Conservation (phyloP, 2,113 vertebrate species). For the Peucedramus taeniatus region DNA sequence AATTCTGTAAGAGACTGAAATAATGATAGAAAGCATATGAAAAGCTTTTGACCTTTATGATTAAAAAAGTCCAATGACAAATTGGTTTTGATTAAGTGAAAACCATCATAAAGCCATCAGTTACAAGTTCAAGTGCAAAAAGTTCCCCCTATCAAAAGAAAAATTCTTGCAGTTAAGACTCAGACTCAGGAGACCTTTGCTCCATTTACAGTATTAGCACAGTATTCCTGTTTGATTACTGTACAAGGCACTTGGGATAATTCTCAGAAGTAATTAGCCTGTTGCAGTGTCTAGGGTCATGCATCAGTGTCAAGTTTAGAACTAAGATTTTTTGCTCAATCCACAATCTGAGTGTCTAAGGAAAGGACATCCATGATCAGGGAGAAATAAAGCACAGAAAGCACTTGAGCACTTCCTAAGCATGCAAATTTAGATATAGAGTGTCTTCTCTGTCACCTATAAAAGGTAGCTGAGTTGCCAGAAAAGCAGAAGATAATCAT, state of each 20-base stretch:
- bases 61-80: not conserved
- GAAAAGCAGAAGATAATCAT: not conserved
- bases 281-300: not conserved
- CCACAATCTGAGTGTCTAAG: not conserved
- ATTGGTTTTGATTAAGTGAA: not conserved
- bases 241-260: not conserved
- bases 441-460: not conserved
- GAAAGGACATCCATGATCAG: not conserved
- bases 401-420: not conserved
- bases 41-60: constrained; percentile 5
- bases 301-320: not conserved
- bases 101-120: not conserved
- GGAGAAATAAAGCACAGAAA: not conserved
- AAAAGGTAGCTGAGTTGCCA: not conserved
- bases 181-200: not conserved
- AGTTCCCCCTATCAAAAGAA: not conserved
- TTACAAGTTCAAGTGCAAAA: not conserved
- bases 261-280: constrained; percentile 6
- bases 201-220: not conserved
- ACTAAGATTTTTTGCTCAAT: not conserved
- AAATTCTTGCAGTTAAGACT: not conserved
- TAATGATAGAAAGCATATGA: not conserved
- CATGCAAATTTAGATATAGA: not conserved
- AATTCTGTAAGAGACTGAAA: not conserved
- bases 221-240: not conserved